phyloP scores from a whole-genome alignment of 2,113 vertebrate genomes.

The Emydura subglobosa region DNA sequence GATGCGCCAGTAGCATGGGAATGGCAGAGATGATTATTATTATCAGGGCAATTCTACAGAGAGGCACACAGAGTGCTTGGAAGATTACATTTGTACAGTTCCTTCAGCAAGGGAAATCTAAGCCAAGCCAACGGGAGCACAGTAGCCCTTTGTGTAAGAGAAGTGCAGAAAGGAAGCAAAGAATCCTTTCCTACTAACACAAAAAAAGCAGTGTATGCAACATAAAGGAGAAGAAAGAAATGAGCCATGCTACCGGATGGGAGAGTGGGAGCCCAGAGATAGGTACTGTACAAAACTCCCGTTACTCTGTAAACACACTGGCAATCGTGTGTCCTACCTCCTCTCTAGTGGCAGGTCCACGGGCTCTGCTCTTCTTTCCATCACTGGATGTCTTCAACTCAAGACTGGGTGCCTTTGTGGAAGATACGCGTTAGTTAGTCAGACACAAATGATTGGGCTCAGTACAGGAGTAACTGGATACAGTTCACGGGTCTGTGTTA shows the following conservation, averaged over 20 bases:
- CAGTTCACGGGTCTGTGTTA: too few species aligned
- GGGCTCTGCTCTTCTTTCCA: background rate
- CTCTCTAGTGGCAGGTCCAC: background rate
- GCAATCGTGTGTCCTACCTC: background rate
- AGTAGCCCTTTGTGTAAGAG: background rate
- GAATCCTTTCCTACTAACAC: background rate
- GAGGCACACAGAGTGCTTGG: background rate
- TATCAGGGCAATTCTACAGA: background rate
- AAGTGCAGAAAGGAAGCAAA: background rate
- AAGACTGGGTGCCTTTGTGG: background rate
- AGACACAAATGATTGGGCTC: too few species aligned
- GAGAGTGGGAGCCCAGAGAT: too few species aligned
- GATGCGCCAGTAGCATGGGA: background rate
- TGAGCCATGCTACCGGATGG: background rate
- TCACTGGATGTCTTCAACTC: background rate
- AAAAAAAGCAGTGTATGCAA: background rate
- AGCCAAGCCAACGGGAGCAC: background rate
- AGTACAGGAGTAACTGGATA: too few species aligned
- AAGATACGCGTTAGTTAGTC: too few species aligned
- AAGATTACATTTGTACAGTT: background rate
- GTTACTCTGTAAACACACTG: too few species aligned
- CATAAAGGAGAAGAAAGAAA: background rate
- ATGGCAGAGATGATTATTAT: background rate
- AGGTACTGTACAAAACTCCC: too few species aligned
- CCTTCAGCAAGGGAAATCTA: background rate